Evolutionary conservation across 2,113 vertebrate species (phyloP), one percentile per base, ranked within the genome.

Genomic region (Pedetes capensis): DNA sequence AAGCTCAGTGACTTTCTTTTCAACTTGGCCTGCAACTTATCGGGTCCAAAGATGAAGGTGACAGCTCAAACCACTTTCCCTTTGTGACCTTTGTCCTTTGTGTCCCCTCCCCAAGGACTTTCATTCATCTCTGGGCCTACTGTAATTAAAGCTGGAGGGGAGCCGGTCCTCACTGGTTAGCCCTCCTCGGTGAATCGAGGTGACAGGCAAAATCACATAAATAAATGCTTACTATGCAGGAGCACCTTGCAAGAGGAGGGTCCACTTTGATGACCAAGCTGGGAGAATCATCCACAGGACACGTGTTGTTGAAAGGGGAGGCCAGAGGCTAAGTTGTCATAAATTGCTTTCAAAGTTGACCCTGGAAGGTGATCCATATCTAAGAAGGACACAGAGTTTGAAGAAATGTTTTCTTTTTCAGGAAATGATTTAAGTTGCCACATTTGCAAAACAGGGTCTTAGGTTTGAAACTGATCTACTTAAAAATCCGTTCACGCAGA

Each of bases 271-370:
- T 91, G 95, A 92, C 74, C 80, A 93, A 16, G 29, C 81, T 97
- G 87, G 75, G 94, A 93, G 83, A 88, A 96, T 94, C 94, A 92
- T 64, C 80, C 82, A 72, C 88, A 89, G 92, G 96, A 95, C 95
- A 95, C 47, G n/a, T 68, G 88, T 89, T 94, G 80, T 92, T 89
- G 44, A 63, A 97, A 96, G 89, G 86, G 95, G 51, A 97, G 63
- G 78, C 87, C 66, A 86, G 95, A 97, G 27, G 85, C 69, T 95
- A 96, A 96, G 97, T 97, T 95, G 82, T 82, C 79, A 82, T 82
- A 95, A 94, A 69, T 39, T 87, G 81, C 94, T 92, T 96, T 98
- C 74, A 95, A 75, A 96, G 93, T 80, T 94, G 91, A 97, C 94
- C 95, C 68, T 94, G 86, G 83, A 95, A 97, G 83, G 95, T 23